Evolutionary conservation across 2,113 vertebrate species (phyloP), one percentile per base, ranked within the genome.

Genomic region (Petromus typicus): DNA sequence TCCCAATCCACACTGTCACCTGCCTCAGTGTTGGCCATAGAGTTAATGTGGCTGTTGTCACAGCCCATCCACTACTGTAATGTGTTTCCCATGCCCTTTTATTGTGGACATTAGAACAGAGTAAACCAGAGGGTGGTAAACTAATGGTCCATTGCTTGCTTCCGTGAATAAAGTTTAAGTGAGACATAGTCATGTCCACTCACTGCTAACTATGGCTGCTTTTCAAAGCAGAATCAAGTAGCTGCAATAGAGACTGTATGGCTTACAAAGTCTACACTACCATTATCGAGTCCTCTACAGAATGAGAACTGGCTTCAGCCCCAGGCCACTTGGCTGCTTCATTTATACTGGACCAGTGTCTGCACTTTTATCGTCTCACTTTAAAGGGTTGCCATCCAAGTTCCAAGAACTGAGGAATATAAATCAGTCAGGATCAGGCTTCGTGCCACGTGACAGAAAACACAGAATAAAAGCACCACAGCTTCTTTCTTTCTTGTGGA

Each of bases 81-180:
- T 59, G 14, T 32, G 48, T 59, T 71, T 75, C 63, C 13, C 48
- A 51, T n/a, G 27, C 0, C 48, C 32, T 87, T 75, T 71, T 93
- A 27, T 69, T 27, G 69, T 64, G 23, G 66, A 81, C 2, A 82
- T 71, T 14, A n/a, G 30, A 34, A 83, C 10, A 8, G 30, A 91
- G 78, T 79, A 86, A 86, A 71, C 73, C 48, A 91, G 40, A 30
- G 25, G 5, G 12, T 76, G n/a, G 40, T 20, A 90, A 66, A 76
- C 54, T 59, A 66, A 90, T 27, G 63, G 0, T 18, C 2, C 22
- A 45, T 32, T 57, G 48, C 17, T 22, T 81, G 37, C 30, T 90
- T 95, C 63, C 63, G 37, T 75, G 91, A 86, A 91, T 73, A 76
- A 95, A 89, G 30, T 40, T 86, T 81, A 85, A 64, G 7, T 25